Conservation (phyloP, 1,140 invertebrate genomes). For the Musca vetustissima region DNA sequence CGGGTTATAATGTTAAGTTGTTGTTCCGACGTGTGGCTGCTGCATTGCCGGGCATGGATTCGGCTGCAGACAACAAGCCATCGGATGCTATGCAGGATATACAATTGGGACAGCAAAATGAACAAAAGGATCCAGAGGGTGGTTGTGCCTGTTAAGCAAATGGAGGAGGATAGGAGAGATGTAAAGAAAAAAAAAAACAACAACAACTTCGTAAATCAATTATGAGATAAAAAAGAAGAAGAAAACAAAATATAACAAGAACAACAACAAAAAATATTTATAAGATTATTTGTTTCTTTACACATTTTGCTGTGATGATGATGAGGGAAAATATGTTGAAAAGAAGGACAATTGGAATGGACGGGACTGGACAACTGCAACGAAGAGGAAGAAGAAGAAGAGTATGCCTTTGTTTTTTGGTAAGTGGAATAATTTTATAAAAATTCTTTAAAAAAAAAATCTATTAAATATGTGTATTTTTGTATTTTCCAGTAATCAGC, state of each 20-base stretch:
- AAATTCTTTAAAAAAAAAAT: too few species aligned
- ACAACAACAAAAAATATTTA: neutral
- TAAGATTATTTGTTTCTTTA: conserved; percentile 9
- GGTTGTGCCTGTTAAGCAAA: conserved; percentile 82
- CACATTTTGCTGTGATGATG: conserved; percentile 18
- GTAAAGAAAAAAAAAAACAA: neutral
- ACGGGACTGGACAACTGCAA: too few species aligned
- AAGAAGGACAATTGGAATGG: neutral
- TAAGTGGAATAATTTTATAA: too few species aligned
- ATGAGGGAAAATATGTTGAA: neutral
- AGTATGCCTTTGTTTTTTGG: too few species aligned
- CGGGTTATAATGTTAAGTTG: conserved; percentile 99
- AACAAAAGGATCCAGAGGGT: conserved; percentile 85
- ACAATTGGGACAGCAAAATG: conserved; percentile 90
- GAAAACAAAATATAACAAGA: neutral
- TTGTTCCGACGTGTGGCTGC: conserved; percentile 97
- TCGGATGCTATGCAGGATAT: conserved; percentile 99
- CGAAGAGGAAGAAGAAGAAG: too few species aligned
- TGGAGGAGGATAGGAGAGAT: neutral
- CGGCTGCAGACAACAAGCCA: conserved; percentile 87
- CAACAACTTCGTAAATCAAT: too few species aligned
- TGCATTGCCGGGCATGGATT: conserved; percentile 98
- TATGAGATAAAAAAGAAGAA: too few species aligned
- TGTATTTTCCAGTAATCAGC: too few species aligned
- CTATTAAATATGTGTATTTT: too few species aligned